Conservation (phyloP, 1,140 invertebrate species). For the Dinothrombium tinctorium region DNA sequence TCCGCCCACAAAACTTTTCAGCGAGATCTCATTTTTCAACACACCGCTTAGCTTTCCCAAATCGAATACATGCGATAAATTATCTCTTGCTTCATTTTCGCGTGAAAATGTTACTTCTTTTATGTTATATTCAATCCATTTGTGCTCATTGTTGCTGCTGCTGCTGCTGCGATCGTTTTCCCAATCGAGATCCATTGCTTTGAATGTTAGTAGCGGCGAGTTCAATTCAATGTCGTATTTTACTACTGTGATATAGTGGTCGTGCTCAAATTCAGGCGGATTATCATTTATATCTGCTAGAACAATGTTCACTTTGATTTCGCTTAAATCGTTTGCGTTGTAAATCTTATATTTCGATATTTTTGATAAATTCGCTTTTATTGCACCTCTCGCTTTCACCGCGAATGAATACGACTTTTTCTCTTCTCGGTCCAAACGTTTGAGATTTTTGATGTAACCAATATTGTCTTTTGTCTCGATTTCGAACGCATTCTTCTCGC, state of each 20-base stretch:
- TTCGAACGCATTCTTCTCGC: constrained; percentile 37
- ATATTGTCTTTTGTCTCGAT: constrained; percentile 27
- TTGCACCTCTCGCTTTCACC: constrained; percentile 40
- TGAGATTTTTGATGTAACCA: constrained; percentile 28
- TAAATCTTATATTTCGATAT: constrained; percentile 24
- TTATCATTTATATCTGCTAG: constrained; percentile 49
- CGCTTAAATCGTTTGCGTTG: constrained; percentile 38
- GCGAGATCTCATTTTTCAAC: neutral
- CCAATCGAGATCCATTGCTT: constrained; percentile 39
- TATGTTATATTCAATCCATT: constrained; percentile 1
- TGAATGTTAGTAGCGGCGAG: constrained; percentile 36
- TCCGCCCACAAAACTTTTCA: neutral
- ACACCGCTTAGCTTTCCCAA: neutral
- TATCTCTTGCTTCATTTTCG: constrained; percentile 8
- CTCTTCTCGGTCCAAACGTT: constrained; percentile 38
- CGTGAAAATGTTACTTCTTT: neutral
- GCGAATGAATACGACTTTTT: constrained; percentile 33
- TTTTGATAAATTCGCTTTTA: constrained; percentile 17
- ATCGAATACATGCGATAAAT: constrained; percentile 19
- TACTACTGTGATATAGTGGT: constrained; percentile 35
- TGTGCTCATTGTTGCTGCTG: too few species aligned
- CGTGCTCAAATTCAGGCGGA: constrained; percentile 34
- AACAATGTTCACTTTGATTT: constrained; percentile 36
- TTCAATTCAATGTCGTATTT: constrained; percentile 37
- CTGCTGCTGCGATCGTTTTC: constrained; percentile 31